These are phyloP conservation scores for Otolemur crassicaudatus DNA, from an alignment of 2,797 vertebrate species.

Conservation along the genomic window DNA sequence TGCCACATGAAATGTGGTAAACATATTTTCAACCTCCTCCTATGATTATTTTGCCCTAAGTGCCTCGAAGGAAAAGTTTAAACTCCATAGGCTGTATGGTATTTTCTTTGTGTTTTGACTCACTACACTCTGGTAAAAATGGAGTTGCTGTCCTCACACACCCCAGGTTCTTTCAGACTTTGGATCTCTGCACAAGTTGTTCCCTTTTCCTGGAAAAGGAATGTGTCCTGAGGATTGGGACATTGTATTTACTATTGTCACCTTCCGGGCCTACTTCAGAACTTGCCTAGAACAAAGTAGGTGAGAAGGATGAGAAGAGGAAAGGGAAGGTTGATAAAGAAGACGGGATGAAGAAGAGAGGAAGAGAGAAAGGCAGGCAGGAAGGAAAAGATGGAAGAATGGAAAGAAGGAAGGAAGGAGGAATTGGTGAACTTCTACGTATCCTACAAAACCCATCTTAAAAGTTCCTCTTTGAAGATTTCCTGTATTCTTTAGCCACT, in stretches of 20 bases:
- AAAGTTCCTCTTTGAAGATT: slow-evolving; percentile 1
- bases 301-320: neutral
- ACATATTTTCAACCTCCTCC: slow-evolving; percentile 18
- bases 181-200: neutral
- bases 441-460: neutral
- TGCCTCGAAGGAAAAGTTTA: neutral
- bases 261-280: neutral
- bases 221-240: neutral
- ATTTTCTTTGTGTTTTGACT: neutral
- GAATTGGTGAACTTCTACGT: neutral
- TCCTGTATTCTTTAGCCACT: neutral
- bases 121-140: neutral
- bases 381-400: neutral
- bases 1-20: neutral
- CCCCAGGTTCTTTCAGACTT: neutral
- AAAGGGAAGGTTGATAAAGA: neutral
- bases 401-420: no score
- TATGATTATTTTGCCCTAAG: neutral
- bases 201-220: neutral
- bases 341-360: neutral
- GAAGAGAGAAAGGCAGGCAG: neutral
- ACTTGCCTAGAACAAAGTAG: neutral
- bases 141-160: neutral
- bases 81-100: neutral
- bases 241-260: neutral